Conservation (phyloP, 2,113 vertebrate genomes). For the Tragelaphus imberbis region DNA sequence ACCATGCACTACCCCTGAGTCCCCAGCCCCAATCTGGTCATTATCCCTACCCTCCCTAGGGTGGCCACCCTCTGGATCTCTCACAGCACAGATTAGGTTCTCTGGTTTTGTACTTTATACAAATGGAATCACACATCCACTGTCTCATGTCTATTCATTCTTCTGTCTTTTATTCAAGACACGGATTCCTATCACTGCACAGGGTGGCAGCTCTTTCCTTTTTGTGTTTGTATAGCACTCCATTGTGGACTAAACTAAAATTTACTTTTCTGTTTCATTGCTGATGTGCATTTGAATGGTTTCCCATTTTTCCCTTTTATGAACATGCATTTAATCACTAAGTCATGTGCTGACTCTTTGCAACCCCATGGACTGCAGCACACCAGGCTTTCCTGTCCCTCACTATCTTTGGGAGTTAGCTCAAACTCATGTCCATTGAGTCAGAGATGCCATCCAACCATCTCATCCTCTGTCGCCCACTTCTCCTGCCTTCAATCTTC, state of each 20-base stretch:
- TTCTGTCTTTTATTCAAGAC: not conserved
- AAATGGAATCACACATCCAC: rapidly evolving
- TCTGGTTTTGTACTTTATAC: not conserved
- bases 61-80: not conserved
- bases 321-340: not conserved
- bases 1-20: not conserved
- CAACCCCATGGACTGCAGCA: not conserved
- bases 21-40: rapidly evolving
- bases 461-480: not conserved
- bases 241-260: not conserved
- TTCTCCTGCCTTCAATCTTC: not conserved
- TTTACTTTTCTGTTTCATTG: not conserved
- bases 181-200: rapidly evolving
- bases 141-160: not conserved
- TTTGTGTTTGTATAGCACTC: not conserved
- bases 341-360: not conserved
- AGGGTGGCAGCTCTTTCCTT: not conserved
- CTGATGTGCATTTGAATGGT: not conserved
- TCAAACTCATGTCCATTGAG: not conserved
- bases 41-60: not conserved
- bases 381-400: not conserved
- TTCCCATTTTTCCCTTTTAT: not conserved
- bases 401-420: not conserved
- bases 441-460: not conserved
- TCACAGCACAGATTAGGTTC: not conserved